phyloP scores from a whole-genome alignment of 2,888 invertebrate genomes.

The Campopleginae sp. region DNA sequence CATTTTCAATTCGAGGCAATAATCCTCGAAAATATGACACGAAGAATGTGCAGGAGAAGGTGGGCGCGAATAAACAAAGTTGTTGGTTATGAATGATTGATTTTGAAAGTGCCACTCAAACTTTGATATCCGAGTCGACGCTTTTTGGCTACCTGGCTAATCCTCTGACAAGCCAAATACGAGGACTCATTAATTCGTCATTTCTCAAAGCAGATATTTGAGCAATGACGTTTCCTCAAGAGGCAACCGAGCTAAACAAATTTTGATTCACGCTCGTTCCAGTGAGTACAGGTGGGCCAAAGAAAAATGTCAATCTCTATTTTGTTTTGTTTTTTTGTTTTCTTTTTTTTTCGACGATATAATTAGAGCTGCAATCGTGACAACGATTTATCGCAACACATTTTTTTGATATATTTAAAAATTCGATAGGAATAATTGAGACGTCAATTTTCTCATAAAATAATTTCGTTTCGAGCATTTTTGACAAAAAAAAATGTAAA shows the following conservation, averaged over 20 bases:
- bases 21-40: not conserved
- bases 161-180: constrained; percentile 53
- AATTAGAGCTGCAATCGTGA: not conserved
- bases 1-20: not conserved
- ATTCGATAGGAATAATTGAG: not conserved
- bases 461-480: not conserved
- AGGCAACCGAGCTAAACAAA: constrained; percentile 8
- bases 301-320: constrained; percentile 32
- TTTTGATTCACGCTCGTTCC: constrained; percentile 32
- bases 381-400: not conserved
- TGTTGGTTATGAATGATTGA: not conserved
- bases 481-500: not conserved
- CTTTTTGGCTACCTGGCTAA: constrained; percentile 36
- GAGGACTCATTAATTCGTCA: constrained; percentile 54
- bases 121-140: constrained; percentile 18
- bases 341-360: not conserved
- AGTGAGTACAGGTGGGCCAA: constrained; percentile 36
- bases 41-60: too few relatives aligned
- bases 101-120: constrained; percentile 24
- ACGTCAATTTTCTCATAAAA: not conserved
- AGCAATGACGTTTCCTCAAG: constrained; percentile 52
- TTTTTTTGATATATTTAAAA: not conserved
- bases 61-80: too few relatives aligned
- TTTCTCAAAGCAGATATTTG: constrained; percentile 42
- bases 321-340: not conserved